These are phyloP conservation scores for Muscina levida DNA, from an alignment of 2,888 invertebrate genomes.

Conservation along the genomic window DNA sequence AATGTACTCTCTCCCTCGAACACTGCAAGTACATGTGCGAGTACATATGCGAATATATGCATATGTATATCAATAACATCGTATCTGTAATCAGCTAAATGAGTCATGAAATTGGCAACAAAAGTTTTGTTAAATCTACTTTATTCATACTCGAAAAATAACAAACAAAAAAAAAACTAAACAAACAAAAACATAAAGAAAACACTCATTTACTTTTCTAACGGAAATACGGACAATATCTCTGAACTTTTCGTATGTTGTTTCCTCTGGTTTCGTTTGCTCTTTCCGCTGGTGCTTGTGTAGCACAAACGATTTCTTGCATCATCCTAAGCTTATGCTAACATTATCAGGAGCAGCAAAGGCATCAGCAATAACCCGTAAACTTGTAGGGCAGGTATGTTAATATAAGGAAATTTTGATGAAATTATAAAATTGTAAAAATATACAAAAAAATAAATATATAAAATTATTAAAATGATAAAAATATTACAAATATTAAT, in stretches of 20 bases:
- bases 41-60: constrained; percentile 5
- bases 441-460: no score
- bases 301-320: background rate
- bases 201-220: constrained; percentile 49
- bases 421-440: no score
- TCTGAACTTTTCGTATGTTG: background rate
- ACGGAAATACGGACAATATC: constrained; percentile 59
- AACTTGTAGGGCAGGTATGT: background rate
- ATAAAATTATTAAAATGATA: no score
- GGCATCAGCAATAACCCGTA: background rate
- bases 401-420: background rate
- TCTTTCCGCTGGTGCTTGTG: constrained; percentile 9
- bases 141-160: background rate
- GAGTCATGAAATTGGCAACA: constrained; percentile 68
- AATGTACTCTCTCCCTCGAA: no score
- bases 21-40: background rate
- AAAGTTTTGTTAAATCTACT: constrained; percentile 60
- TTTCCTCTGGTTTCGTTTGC: constrained; percentile 14
- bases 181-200: constrained; percentile 15
- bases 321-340: constrained; percentile 10
- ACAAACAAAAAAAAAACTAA: background rate
- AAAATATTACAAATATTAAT: no score
- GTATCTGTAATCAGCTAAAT: constrained; percentile 67
- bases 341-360: no score
- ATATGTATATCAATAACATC: constrained; percentile 40